Conservation (phyloP, 2,113 vertebrate species). For the Brienomyrus brachyistius region DNA sequence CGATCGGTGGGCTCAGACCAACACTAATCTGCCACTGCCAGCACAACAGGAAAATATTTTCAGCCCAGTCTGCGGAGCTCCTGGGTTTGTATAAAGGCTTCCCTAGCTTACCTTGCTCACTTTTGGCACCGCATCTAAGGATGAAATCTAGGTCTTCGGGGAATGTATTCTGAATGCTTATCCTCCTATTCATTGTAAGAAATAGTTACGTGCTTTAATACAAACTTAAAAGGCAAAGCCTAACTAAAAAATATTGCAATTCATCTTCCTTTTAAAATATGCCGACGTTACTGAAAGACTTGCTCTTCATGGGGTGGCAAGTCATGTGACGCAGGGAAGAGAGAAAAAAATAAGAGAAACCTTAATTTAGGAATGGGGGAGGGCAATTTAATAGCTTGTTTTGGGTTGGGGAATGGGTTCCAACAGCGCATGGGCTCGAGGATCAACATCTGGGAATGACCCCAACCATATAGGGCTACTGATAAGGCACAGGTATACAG, state of each 20-base stretch:
- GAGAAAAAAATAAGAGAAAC: neutral
- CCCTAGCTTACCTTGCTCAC: neutral
- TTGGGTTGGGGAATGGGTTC: neutral
- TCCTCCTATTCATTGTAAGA: neutral
- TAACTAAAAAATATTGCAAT: neutral
- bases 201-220: neutral
- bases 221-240: neutral
- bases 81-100: neutral
- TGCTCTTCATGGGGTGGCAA: neutral
- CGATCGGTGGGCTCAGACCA: neutral
- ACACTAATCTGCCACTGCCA: neutral
- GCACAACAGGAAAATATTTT: neutral
- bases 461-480: neutral
- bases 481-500: neutral
- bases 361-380: neutral
- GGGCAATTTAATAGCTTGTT: neutral
- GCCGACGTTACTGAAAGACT: neutral
- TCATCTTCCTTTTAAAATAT: neutral
- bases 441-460: neutral
- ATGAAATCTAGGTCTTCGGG: neutral
- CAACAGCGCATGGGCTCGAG: neutral
- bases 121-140: neutral
- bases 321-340: neutral
- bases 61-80: neutral
- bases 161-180: neutral